Evolutionary conservation across 1,140 invertebrate genomes (phyloP), one percentile per base, ranked within the genome.

Genomic region (Drosophila lini): DNA sequence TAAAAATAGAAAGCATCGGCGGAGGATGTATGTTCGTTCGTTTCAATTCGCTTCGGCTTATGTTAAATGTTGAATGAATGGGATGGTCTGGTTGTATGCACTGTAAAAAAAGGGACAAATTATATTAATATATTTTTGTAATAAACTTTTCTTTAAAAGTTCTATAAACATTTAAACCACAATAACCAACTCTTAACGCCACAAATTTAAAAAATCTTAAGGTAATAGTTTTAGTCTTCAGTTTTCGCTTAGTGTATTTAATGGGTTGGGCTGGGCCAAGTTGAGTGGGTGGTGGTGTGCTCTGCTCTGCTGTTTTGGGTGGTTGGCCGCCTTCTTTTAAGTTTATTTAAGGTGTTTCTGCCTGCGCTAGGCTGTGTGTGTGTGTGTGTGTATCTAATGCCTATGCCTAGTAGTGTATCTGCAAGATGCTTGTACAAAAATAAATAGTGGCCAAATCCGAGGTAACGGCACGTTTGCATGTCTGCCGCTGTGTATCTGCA

Each of bases 401-500:
- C 61, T 64, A 65, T 48, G 60, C 59, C 45, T 44, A 28, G 5
- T 59, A 62, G 45, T 64, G 70, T 82, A 69, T 78, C 69, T 78
- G 52, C 50, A 55, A 76, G 61, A 83, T 79, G 52, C 13, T 55
- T 22, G 52, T 38, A 73, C 62, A 56, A 80, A 76, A 84, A 80
- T 79, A 83, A 61, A 64, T 75, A 70, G 75, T 70, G 73, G 80
- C 65, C 60, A 84, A 83, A 80, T 73, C 77, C 45, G 47, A 47
- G 76, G 61, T 71, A 75, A 83, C 68, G 67, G 76, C 81, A 83
- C 76, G 81, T 83, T 84, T 83, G 76, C 81, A 58, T 80, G 81
- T 83, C 52, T 78, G 40, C 32, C 48, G 13, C 34, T 13, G 6
- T 22, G 9, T 62, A 59, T 59, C 31, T 73, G 67, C 28, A 59